Percentiles rank a stretch among this genome's conserved stretches.
Conservation (phyloP, 2,888 invertebrate species). For the Rutpela maculata region DNA sequence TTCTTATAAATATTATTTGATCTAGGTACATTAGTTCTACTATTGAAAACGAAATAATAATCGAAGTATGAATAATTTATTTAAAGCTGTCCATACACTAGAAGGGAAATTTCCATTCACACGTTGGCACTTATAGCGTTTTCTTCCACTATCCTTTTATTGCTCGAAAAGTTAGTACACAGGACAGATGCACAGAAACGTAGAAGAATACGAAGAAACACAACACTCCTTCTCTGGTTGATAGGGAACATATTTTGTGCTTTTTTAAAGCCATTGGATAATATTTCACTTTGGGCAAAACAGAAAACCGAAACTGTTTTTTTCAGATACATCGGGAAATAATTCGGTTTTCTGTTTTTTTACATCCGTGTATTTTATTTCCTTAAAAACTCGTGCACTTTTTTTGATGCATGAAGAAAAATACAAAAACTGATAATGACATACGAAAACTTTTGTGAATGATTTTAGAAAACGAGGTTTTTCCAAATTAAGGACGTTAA, state of each 20-base stretch:
- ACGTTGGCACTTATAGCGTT: slow-evolving; percentile 51
- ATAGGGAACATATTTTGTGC: slow-evolving; percentile 6
- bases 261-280: slow-evolving; percentile 16
- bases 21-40: slow-evolving; percentile 15
- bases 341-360: not conserved
- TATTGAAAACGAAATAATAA: slow-evolving; percentile 14
- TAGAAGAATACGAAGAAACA: slow-evolving; percentile 24
- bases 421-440: too few species aligned
- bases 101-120: slow-evolving; percentile 41
- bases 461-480: too few species aligned
- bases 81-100: slow-evolving; percentile 45
- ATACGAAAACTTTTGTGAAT: too few species aligned
- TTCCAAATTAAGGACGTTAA: too few species aligned
- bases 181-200: slow-evolving; percentile 42
- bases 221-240: not conserved
- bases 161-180: slow-evolving; percentile 48
- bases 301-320: not conserved
- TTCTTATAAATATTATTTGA: slow-evolving; percentile 21
- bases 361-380: slow-evolving; percentile 2
- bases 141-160: slow-evolving; percentile 50
- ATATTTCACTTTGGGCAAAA: not conserved
- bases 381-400: not conserved
- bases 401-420: too few species aligned
- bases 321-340: not conserved
- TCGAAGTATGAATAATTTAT: slow-evolving; percentile 32